phyloP scores from a whole-genome alignment of 2,797 vertebrate genomes.

The Sebastes trivittatus region DNA sequence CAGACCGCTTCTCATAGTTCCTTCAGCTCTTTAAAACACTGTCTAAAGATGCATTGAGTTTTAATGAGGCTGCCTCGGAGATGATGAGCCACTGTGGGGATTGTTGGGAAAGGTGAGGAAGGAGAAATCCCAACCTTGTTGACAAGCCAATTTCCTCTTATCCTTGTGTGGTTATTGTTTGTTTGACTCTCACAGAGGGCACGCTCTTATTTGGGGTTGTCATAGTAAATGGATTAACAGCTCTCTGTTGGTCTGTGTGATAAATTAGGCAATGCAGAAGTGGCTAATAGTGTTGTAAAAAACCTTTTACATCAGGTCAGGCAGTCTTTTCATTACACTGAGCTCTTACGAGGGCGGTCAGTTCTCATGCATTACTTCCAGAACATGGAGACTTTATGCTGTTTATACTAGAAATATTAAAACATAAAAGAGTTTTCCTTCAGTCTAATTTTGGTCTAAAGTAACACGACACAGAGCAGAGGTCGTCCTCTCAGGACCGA shows the following conservation, averaged over 20 bases:
- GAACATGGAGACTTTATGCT: not conserved
- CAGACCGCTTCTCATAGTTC: not conserved
- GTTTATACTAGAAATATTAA: constrained; percentile 40
- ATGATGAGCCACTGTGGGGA: constrained; percentile 31
- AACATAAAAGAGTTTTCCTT: constrained; percentile 15
- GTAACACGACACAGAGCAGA: constrained; percentile 27
- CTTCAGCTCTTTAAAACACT: constrained; percentile 1
- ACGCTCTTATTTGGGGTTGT: not conserved
- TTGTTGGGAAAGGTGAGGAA: constrained; percentile 31
- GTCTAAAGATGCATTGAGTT: constrained; percentile 24
- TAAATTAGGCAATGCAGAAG: constrained; percentile 4
- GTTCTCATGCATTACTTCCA: constrained; percentile 28
- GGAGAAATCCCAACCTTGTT: constrained; percentile 39
- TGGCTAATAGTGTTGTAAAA: not conserved
- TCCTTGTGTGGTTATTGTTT: constrained; percentile 29
- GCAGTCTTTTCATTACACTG: not conserved
- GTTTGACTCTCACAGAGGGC: constrained; percentile 23
- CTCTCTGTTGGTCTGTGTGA: constrained; percentile 2
- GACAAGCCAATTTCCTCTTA: constrained; percentile 44
- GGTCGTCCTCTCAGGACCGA: constrained; percentile 30
- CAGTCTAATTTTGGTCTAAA: constrained; percentile 26
- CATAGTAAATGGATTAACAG: constrained; percentile 3
- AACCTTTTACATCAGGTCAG: not conserved
- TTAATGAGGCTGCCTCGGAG: constrained; percentile 40
- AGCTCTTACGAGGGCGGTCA: not conserved